Conservation (phyloP, 2,113 vertebrate species). For the Uria aalge region DNA sequence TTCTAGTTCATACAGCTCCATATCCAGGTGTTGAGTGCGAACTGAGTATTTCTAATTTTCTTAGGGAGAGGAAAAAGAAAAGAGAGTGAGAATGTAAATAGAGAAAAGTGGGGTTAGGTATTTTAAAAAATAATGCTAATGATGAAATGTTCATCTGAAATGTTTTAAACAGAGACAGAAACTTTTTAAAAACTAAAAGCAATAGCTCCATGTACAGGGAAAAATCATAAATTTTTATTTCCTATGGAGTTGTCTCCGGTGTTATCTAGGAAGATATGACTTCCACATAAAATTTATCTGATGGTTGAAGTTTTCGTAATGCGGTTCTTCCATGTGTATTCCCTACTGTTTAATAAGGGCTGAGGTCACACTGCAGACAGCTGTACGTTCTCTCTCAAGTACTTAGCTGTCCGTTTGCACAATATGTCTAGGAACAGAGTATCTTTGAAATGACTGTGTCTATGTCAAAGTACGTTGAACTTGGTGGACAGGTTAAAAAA, state of each 20-base stretch:
- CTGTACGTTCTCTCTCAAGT: not conserved
- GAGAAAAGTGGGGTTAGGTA: not conserved
- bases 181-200: not conserved
- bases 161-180: not conserved
- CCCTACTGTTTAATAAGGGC: not conserved
- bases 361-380: not conserved
- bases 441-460: not conserved
- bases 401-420: not conserved
- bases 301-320: not conserved
- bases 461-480: not conserved
- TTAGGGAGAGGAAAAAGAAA: not conserved
- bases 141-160: not conserved
- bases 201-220: not conserved
- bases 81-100: not conserved
- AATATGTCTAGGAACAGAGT: not conserved
- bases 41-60: not conserved
- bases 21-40: not conserved
- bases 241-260: rapidly evolving
- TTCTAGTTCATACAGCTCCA: not conserved
- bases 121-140: not conserved
- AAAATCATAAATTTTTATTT: not conserved
- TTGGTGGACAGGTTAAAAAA: constrained; percentile 13
- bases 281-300: not conserved
- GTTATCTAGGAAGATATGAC: not conserved
- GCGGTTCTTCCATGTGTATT: not conserved